Evolutionary conservation across 2,113 vertebrate genomes (phyloP), one percentile per base, ranked within the genome.

Genomic region (Rutilus rutilus): DNA sequence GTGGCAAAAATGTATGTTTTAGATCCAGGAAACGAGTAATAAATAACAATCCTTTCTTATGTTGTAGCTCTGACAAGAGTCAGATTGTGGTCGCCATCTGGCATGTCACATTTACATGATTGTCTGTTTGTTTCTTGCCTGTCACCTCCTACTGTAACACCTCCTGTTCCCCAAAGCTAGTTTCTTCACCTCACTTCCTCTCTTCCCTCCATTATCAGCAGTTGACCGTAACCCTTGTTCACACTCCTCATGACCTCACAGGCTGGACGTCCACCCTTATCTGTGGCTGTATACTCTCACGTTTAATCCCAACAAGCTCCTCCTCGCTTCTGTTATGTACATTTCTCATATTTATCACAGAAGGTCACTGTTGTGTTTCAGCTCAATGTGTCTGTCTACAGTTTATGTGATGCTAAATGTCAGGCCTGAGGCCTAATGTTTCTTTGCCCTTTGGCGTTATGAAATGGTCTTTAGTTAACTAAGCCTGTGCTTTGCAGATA

Each of bases 401-500:
- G 78, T 76, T 84, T 25, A 39, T 59, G 42, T 59, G 15, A 60
- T 76, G 65, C 15, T 25, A 17, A 84, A 65, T 54, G 77, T 50
- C 81, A 60, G 30, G 47, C 39, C 2, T 74, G 17, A 45, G 60
- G 8, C 9, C 30, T 30, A 23, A 12, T 65, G 21, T 69, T 73
- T 23, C 23, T 88, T 64, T 50, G 50, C 14, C 85, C 59, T 39
- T 74, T 50, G 60, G 21, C 15, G 19, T 27, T 64, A 17, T 3
- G 19, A 33, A 10, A 65, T 88, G 6, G 23, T 52, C 21, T 33
- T 62, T 39, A 39, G 6, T 83, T 39, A 75, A 45, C 0, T 2
- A 33, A 50, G 54, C 76, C 47, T 89, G 64, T 91, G 67, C 42
- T 90, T 75, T 52, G 23, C 92, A 99, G 98, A 99, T 93, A 93